Conservation (phyloP, 2,797 vertebrate species). For the Hydrolagus colliei region DNA sequence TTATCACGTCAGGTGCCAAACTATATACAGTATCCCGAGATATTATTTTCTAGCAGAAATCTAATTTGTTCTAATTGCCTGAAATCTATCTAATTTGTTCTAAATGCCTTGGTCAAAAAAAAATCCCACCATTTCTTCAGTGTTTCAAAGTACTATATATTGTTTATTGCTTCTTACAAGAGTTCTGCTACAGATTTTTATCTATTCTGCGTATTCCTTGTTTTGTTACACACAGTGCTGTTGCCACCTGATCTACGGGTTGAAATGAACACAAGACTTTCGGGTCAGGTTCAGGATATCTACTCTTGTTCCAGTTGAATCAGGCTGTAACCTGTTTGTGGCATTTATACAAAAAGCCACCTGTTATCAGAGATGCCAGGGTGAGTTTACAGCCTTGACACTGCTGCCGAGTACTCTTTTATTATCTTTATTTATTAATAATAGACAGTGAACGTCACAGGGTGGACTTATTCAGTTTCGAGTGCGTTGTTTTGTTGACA, state of each 20-base stretch:
- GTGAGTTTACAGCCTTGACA: constrained; percentile 11
- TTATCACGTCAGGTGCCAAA: no score
- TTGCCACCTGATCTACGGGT: not conserved
- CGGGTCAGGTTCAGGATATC: not conserved
- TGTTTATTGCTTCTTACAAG: not conserved
- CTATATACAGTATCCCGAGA: no score
- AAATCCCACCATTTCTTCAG: not conserved
- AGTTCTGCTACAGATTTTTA: not conserved
- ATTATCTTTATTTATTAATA: not conserved
- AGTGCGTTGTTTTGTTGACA: not conserved
- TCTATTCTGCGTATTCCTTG: not conserved
- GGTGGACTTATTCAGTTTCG: not conserved
- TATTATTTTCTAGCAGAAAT: no score
- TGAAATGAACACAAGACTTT: not conserved
- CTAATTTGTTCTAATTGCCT: no score
- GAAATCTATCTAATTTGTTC: no score
- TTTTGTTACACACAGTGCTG: no score
- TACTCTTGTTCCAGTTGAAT: not conserved
- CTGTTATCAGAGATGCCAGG: not conserved
- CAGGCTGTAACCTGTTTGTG: not conserved
- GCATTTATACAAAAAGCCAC: not conserved
- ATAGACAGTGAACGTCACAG: not conserved
- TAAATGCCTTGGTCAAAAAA: not conserved
- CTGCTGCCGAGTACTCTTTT: not conserved
- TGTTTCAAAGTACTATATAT: no score